Evolutionary conservation across 2,113 vertebrate genomes (phyloP), one percentile per base, ranked within the genome.

Genomic region (Chaetodon auriga): DNA sequence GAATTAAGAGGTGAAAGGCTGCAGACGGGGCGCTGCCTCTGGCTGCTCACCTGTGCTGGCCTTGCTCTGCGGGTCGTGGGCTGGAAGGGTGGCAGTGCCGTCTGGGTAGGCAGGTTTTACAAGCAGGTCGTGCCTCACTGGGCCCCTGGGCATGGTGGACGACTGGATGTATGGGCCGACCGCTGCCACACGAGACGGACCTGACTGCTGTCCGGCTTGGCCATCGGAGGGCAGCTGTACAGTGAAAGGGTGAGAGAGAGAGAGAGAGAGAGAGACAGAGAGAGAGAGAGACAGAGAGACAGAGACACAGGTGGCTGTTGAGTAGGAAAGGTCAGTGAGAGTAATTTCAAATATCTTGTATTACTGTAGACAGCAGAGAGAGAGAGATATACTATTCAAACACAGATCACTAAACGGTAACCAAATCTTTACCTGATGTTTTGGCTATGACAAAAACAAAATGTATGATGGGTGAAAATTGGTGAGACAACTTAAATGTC

Each of bases 151-250:
- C 97, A 99, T 96, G 13, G 98, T 99, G 85, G 97, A 97, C 0
- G 98, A 99, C 94, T 98, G 98, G 83, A 99, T 98, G 21, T 99
- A 99, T 1, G 98, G 98, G 49, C 97, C 98, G 3, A 99, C 98
- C 0, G 98, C 98, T 13, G 98, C 98, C 94, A 99, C 98, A 0
- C 98, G 95, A 49, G 97, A 95, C 2, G 96, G 94, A 75, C 92
- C 94, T 0, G 90, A 95, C 70, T 94, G 96, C 85, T 95, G 98
- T 16, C 95, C 90, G 19, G 92, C 93, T 87, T 93, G 93, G 63
- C 92, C 88, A 51, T 96, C 95, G 11, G 92, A 79, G 66, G 97
- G 95, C 76, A 96, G 92, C 98, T 99, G 84, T 46, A 77, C 49
- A 74, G 58, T 1, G 36, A 55, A n/a, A 71, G 38, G 45, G 53